Evolutionary conservation across 2,797 vertebrate genomes (phyloP), one percentile per base, ranked within the genome.

Genomic region (Enteromius radiatus): DNA sequence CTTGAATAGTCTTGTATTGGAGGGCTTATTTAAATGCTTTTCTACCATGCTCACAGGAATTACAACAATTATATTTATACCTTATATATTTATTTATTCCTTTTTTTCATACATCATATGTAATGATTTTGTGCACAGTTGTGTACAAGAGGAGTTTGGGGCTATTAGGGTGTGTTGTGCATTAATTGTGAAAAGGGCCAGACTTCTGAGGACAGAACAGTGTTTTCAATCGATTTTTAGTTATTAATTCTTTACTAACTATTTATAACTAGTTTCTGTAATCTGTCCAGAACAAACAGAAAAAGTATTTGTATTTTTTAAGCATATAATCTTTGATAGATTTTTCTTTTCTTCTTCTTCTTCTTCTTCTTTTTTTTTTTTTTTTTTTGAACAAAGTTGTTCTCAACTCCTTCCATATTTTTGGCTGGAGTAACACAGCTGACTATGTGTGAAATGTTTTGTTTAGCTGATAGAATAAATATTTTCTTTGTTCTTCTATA

Each of bases 391-490:
- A 14, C n/a, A n/a, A 79, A 43, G n/a, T 76, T 76, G 52, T 41
- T 36, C 15, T 38, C 4, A 41, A 12, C 14, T 52, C 7, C 43
- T 6, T 61, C 19, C 19, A 26, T 56, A 47, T 81, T 45, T 47
- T 65, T 23, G 6, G 15, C 28, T 56, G 28, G 17, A 69, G 23
- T 31, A 80, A 70, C 64, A 68, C 47, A 80, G 26, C 15, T 45
- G 11, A 26, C 54, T n/a, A 12, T 45, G 54, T 80, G 79, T 81
- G 43, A 52, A 81, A 38, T 38, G 1, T 21, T 81, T 43, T 45
- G 7, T 43, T 70, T 74, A 74, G 26, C 15, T 65, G 59, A 41
- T 64, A 31, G 38, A 71, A 61, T 80, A 59, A 65, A 75, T 64
- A 54, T 81, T 64, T 81, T 17, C 12, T 33, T 52, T 49, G 23